phyloP scores from a whole-genome alignment of 2,113 vertebrate genomes.

The Bagarius yarrelli region DNA sequence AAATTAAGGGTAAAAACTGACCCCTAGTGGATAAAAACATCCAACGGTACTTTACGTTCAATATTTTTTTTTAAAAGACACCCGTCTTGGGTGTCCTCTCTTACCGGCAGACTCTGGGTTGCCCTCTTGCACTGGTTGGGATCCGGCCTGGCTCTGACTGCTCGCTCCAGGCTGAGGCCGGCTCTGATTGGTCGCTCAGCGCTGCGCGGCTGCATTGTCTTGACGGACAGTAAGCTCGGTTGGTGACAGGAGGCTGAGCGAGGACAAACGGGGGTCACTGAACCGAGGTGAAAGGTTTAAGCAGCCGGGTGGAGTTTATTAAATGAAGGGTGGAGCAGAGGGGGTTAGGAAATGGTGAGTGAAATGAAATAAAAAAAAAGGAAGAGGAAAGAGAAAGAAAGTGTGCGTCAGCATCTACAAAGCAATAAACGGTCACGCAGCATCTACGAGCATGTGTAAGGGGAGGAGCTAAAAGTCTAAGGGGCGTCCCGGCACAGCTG shows the following conservation, averaged over 20 bases:
- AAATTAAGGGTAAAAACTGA: no score
- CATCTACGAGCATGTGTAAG: conserved; percentile 66
- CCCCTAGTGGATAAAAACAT: no score
- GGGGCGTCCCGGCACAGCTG: neutral
- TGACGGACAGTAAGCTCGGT: conserved; percentile 86
- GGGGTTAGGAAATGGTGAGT: conserved; percentile 60
- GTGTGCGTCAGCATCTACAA: conserved; percentile 73
- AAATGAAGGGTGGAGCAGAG: conserved; percentile 56
- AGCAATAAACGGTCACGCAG: conserved; percentile 33
- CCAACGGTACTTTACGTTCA: no score
- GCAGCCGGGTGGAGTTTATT: conserved; percentile 55
- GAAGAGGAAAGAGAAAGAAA: conserved; percentile 66
- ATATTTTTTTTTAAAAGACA: no score
- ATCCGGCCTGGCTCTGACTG: conserved; percentile 76
- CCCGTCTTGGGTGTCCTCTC: neutral
- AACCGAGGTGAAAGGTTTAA: conserved; percentile 65
- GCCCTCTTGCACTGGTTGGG: conserved; percentile 67
- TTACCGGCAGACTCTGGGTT: conserved; percentile 63
- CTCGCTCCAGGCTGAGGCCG: conserved; percentile 81
- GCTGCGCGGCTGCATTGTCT: conserved; percentile 78
- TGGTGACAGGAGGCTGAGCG: conserved; percentile 98
- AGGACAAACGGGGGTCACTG: conserved; percentile 98
- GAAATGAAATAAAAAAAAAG: conserved; percentile 56
- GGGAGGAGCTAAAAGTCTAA: neutral
- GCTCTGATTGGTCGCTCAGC: conserved; percentile 71